phyloP scores from a whole-genome alignment of 2,113 vertebrate genomes.

The Pontoporia blainvillei region DNA sequence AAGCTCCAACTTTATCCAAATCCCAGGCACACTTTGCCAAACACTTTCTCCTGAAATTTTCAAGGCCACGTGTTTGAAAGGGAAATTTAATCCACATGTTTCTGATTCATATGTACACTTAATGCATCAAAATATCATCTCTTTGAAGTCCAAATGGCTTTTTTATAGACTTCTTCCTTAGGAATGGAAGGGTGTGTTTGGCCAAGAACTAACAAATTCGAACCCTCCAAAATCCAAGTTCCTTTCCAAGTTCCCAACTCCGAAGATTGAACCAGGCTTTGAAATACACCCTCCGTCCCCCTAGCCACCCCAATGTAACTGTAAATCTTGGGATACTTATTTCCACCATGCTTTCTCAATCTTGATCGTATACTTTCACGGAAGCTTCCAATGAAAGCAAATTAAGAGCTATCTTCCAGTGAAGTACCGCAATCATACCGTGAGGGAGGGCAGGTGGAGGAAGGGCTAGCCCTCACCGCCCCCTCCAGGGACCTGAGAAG shows the following conservation, averaged over 20 bases:
- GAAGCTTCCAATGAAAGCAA: neutral
- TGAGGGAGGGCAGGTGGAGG: neutral
- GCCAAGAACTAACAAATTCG: constrained; percentile 65
- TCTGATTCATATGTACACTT: constrained; percentile 71
- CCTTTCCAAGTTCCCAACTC: constrained; percentile 58
- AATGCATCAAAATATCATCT: constrained; percentile 73
- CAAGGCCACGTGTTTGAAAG: constrained; percentile 61
- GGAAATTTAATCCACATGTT: constrained; percentile 78
- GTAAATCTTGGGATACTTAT: constrained; percentile 44
- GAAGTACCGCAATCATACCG: neutral
- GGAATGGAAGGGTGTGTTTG: constrained; percentile 65
- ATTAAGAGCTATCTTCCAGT: constrained; percentile 16
- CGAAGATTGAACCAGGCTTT: constrained; percentile 44
- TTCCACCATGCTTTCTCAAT: neutral
- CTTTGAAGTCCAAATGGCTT: constrained; percentile 76
- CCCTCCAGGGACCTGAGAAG: neutral
- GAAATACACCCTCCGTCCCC: constrained; percentile 11
- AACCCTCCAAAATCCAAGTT: constrained; percentile 60
- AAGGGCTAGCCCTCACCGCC: neutral
- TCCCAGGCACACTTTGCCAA: constrained; percentile 66
- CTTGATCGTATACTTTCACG: neutral
- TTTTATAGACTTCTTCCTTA: constrained; percentile 73
- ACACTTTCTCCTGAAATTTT: constrained; percentile 68
- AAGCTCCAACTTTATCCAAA: constrained; percentile 42
- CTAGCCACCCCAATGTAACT: constrained; percentile 7